Base-by-base conservation (phyloP, 2,113 vertebrate genomes). In the Caloenas nicobarica region DNA sequence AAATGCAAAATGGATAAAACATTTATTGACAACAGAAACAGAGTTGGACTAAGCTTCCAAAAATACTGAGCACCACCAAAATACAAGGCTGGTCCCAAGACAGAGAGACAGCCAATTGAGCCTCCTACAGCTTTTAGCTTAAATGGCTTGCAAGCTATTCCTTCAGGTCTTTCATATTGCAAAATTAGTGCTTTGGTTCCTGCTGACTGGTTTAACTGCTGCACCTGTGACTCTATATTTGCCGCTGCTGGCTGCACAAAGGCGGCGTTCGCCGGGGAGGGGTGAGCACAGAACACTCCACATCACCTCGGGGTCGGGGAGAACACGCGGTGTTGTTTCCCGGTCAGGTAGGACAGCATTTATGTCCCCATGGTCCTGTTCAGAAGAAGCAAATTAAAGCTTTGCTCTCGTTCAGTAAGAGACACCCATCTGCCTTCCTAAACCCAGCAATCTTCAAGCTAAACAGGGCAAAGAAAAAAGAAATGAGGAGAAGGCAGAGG, bases 131-230 rank as follows among this genome's bases (percentile, higher is more conserved):
- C 68, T 89, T 85, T 82, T 33, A 83, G 68, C 62, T 91, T 34
- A 53, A 81, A 26, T 5, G 54, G 70, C 77, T 92, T 33, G 34
- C 42, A 28, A 78, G 48, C 50, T 82, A 46, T 61, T 94, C 77
- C 93, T 91, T 48, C 34, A 48, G 48, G 81, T 79, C 79, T 87
- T 93, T 83, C 65, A 71, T 0, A 10, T 1, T 54, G 56, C 64
- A 84, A 51, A 95, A 87, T 71, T 8, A 93, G 78, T 51, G 81
- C 46, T 64, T 29, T 24, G 15, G 62, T 12, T 83, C 70, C 89
- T 58, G 84, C 93, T 93, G 89, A 13, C 79, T 86, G 33, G 86
- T 84, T 40, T 64, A 72, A 79, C 81, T 94, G 70, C 86, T 60
- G 85, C 84, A 48, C 34, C 83, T 88, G 94, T 42, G 85, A 23